These are phyloP conservation scores for Cygnus buccinator DNA, from an alignment of 2,113 vertebrate genomes.

Conservation along the genomic window DNA sequence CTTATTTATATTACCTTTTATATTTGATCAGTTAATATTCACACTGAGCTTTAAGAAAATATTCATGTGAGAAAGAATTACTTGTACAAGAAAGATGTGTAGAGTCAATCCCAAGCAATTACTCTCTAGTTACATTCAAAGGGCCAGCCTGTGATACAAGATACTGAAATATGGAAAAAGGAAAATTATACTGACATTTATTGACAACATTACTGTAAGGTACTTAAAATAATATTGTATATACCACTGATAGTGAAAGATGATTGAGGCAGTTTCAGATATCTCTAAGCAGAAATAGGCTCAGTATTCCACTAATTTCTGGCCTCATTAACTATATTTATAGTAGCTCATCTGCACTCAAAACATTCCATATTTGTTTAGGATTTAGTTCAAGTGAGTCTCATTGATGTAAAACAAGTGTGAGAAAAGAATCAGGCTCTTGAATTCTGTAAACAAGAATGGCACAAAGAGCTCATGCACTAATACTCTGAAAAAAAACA, in stretches of 20 bases:
- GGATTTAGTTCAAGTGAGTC: background rate
- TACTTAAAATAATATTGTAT: background rate
- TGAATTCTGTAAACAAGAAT: background rate
- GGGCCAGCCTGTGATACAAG: background rate
- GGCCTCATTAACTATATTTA: background rate
- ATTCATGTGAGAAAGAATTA: background rate
- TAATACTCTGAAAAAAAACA: background rate
- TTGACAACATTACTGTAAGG: background rate
- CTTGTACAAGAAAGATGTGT: background rate
- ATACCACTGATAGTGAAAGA: background rate
- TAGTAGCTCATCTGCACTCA: background rate
- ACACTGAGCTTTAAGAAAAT: background rate
- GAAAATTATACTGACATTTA: background rate
- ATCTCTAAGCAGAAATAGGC: background rate
- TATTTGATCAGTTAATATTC: background rate
- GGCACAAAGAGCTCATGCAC: background rate
- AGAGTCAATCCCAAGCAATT: background rate
- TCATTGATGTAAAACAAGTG: background rate
- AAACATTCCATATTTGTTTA: background rate
- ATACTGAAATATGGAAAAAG: background rate
- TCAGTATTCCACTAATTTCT: background rate
- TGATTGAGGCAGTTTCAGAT: background rate
- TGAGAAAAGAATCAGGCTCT: background rate
- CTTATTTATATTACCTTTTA: background rate
- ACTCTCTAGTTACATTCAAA: background rate